These are phyloP conservation scores for Aptenodytes forsteri DNA, from an alignment of 2,113 vertebrate species.

Conservation along the genomic window DNA sequence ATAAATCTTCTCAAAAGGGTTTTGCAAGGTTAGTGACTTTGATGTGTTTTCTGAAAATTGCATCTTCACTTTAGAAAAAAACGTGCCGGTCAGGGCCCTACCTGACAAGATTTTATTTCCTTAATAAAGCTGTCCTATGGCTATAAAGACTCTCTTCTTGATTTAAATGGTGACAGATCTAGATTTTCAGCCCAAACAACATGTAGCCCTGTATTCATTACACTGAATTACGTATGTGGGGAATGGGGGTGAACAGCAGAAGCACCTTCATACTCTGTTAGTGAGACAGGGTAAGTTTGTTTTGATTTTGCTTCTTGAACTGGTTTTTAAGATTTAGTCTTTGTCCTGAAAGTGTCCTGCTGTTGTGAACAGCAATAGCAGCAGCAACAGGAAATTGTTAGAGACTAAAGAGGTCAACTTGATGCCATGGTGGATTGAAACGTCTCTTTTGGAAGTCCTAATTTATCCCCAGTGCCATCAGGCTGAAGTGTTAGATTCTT, in stretches of 20 bases:
- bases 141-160: not conserved
- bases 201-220: not conserved
- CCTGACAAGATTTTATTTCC: not conserved
- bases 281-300: not conserved
- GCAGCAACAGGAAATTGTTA: not conserved
- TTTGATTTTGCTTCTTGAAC: not conserved
- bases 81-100: fast-evolving
- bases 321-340: not conserved
- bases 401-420: not conserved
- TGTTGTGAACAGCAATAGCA: not conserved
- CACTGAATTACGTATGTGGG: not conserved
- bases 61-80: not conserved
- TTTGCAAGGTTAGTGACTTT: not conserved
- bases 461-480: not conserved
- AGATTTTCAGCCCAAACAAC: not conserved
- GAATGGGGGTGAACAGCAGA: not conserved
- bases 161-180: not conserved
- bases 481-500: not conserved
- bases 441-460: not conserved
- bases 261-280: not conserved
- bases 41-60: not conserved
- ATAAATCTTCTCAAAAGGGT: not conserved
- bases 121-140: not conserved
- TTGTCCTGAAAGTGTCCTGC: not conserved
- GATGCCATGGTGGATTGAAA: not conserved